Conservation (phyloP, 2,888 invertebrate genomes). For the Autographa gamma region DNA sequence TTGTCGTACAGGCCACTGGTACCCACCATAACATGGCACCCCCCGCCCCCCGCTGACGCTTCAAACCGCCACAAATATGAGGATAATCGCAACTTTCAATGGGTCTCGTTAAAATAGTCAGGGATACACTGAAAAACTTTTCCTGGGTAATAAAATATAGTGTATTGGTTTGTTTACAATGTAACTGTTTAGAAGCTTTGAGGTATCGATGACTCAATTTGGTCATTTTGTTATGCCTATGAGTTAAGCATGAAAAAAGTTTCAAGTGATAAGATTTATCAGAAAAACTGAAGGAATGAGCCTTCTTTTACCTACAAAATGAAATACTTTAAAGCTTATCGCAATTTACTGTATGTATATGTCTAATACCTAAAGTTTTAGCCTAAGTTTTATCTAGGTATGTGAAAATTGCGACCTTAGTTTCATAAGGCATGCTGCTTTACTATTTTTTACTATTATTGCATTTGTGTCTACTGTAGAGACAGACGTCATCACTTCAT, state of each 20-base stretch:
- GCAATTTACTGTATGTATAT: too few relatives aligned
- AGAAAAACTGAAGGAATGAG: too few relatives aligned
- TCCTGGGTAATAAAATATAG: constrained; percentile 55
- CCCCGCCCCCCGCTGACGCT: constrained; percentile 41
- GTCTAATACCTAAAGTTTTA: too few relatives aligned
- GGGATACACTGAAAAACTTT: constrained; percentile 52
- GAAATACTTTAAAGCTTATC: too few relatives aligned
- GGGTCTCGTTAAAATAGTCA: constrained; percentile 53
- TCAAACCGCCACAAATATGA: constrained; percentile 31
- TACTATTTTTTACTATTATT: too few relatives aligned
- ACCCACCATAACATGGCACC: constrained; percentile 57
- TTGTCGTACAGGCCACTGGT: constrained; percentile 64
- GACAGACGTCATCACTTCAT: too few relatives aligned
- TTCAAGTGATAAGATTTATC: background rate
- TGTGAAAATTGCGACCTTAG: too few relatives aligned
- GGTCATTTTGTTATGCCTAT: background rate
- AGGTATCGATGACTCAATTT: background rate
- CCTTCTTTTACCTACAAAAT: too few relatives aligned
- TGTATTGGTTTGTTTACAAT: constrained; percentile 61
- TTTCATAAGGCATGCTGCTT: too few relatives aligned
- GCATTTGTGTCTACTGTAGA: too few relatives aligned
- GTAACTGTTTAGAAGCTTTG: constrained; percentile 31
- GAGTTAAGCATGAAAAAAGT: background rate
- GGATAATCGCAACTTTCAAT: constrained; percentile 42
- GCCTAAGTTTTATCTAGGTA: too few relatives aligned